Evolutionary conservation across 2,113 vertebrate genomes (phyloP).

Genomic region (Caranx ignobilis): DNA sequence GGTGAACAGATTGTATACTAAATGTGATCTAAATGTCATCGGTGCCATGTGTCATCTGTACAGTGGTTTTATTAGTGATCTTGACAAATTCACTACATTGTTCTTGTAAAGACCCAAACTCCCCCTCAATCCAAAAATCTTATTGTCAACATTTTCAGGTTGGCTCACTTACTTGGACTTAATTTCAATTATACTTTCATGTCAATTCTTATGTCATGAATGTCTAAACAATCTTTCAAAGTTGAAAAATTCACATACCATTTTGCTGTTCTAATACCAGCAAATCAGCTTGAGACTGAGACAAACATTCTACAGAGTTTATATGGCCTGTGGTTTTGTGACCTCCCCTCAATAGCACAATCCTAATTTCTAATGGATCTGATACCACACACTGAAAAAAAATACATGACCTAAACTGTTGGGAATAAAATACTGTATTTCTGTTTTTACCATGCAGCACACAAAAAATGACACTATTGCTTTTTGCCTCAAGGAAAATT

Average conservation of each 20-base stretch:
- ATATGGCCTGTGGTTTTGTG: neutral
- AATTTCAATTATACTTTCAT: neutral
- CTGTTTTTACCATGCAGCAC: neutral
- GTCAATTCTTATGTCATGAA: neutral
- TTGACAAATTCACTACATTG: too few relatives aligned
- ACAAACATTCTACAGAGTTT: too few relatives aligned
- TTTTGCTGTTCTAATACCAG: too few relatives aligned
- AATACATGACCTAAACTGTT: constrained; percentile 19
- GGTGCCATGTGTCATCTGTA: too few relatives aligned
- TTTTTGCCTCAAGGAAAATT: constrained; percentile 43
- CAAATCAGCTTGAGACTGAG: neutral
- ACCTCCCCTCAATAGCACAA: neutral
- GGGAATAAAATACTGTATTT: constrained; percentile 10
- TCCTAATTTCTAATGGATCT: constrained; percentile 2
- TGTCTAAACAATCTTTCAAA: neutral
- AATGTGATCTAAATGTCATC: too few relatives aligned
- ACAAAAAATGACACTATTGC: neutral
- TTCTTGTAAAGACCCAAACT: too few relatives aligned
- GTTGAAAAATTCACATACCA: neutral
- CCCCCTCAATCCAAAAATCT: too few relatives aligned
- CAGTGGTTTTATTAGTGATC: too few relatives aligned
- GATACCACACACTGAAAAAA: constrained; percentile 4
- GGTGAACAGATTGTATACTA: too few relatives aligned
- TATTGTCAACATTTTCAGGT: neutral
- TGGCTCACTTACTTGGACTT: neutral